Evolutionary conservation across 2,888 invertebrate genomes (phyloP), one percentile per base, ranked within the genome.

Genomic region (Euclidia mi): DNA sequence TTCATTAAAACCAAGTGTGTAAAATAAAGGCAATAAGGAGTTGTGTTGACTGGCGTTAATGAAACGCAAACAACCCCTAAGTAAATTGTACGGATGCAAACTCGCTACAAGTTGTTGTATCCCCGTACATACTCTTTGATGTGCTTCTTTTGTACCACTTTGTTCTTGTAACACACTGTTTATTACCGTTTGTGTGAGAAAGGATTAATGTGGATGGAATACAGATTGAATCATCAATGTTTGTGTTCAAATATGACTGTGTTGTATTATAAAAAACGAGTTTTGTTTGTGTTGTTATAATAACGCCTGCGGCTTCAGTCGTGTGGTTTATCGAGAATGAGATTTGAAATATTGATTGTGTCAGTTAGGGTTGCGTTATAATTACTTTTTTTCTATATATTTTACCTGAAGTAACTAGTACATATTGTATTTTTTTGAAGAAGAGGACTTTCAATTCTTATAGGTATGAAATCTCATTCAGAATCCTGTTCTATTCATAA

Each of bases 21-120:
- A n/a, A n/a, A n/a, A n/a, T n/a, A n/a, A n/a, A n/a, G n/a, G 83
- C 88, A 90, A 89, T 87, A 86, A 88, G 82, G 85, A 85, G 81
- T 83, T 81, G 80, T 88, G 88, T 89, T 89, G 89, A 85, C 87
- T 82, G 72, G 11, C 82, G 82, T 81, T 90, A 90, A 91, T 90
- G 89, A 90, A 91, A 90, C 87, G 87, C 90, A 89, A 90, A 89
- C 87, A 87, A 84, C 83, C 74, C 81, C 47, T 66, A 71, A 79
- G 84, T 79, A 85, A 87, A 84, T 83, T 82, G 81, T 76, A 71
- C 76, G 77, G n/a, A 81, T 85, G 84, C 82, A 83, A 82, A 80
- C 75, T 72, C 74, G 74, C 71, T 79, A 71, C 72, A 77, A 83
- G 76, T 79, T 75, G 65, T 57, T 65, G 57, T 56, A 58, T 45